phyloP scores from a whole-genome alignment of 2,797 vertebrate species.

The Sciaenops ocellatus region DNA sequence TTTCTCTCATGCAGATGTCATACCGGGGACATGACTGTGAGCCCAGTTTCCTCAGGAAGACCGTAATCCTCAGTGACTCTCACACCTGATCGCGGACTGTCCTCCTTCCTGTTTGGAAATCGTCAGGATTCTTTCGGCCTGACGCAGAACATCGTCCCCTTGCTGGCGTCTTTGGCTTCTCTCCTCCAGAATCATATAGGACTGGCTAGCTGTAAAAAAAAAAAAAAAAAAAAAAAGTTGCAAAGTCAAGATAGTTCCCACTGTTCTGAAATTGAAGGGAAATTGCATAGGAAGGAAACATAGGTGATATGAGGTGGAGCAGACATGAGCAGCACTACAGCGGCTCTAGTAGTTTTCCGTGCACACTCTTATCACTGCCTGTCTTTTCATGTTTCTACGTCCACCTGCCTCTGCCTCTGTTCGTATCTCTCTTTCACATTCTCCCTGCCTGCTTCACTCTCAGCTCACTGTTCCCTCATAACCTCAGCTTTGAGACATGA shows the following conservation, averaged over 20 bases:
- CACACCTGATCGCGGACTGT: slow-evolving; percentile 35
- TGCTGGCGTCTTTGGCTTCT: slow-evolving; percentile 30
- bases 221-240: neutral
- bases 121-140: slow-evolving; percentile 22
- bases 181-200: slow-evolving; percentile 8
- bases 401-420: slow-evolving; percentile 22
- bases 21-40: slow-evolving; percentile 29
- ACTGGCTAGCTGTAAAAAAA: slow-evolving; percentile 13
- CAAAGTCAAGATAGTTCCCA: neutral
- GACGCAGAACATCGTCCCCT: slow-evolving; percentile 13
- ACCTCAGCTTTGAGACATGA: slow-evolving; percentile 23
- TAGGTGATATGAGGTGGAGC: neutral
- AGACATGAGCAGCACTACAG: neutral
- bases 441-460: slow-evolving; percentile 8
- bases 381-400: slow-evolving; percentile 1
- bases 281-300: neutral
- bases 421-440: slow-evolving; percentile 6
- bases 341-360: neutral
- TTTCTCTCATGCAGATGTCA: slow-evolving; percentile 38
- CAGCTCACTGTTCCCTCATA: neutral
- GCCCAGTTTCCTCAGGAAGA: slow-evolving; percentile 56
- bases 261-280: slow-evolving; percentile 3
- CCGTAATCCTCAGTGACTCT: slow-evolving; percentile 54
- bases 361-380: neutral
- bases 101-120: slow-evolving; percentile 43